Base-by-base conservation (phyloP, 2,113 vertebrate species). In the Neotragus moschatus region DNA sequence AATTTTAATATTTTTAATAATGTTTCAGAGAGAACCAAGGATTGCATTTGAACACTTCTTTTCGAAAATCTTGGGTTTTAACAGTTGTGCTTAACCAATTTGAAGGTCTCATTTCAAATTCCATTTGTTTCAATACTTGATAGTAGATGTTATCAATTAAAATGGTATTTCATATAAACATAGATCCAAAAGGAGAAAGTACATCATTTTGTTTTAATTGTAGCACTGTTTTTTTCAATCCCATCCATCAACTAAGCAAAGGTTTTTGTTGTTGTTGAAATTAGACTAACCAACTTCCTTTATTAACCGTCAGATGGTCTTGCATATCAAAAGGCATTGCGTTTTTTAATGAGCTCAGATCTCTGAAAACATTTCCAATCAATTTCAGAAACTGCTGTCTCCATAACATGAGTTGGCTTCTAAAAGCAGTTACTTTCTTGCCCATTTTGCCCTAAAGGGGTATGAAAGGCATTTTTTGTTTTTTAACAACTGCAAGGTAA, bases 1-100 rank as follows among this genome's bases (percentile, higher is more conserved):
- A 77, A 87, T 73, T 94, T 87, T 90, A 87, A 39, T 75, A 82
- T 91, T 91, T 90, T 79, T 84, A 84, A 47, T 28, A 89, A 63
- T 70, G 13, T 58, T 92, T 94, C 87, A 75, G 47, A n/a, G 28
- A 84, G 6, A 26, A 16, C 33, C 66, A 58, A 86, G 7, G 36
- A 95, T 43, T 94, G 47, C 84, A 33, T 94, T 94, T 91, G 14
- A 30, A 39, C 43, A 49, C 14, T 84, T 51, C 5, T 53, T 95
- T 61, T 91, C 10, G 1, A 25, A 95, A 79, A 47, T 51, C 33
- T 49, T 85, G 7, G 53, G 30, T 3, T n/a, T 95, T 85, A 61
- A 80, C 9, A 90, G 25, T 63, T 84, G 16, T 36, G 49, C 81
- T 80, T 93, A 63, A 88, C 2, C 95, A 90, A 55, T 90, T 85